A percentile compares a stretch with the other conserved stretches of the same genome.
These are phyloP conservation scores for Aurelia sp. DNA, from an alignment of 30 jellyfish, hydroid and myxozoan species.

Conservation along the genomic window DNA sequence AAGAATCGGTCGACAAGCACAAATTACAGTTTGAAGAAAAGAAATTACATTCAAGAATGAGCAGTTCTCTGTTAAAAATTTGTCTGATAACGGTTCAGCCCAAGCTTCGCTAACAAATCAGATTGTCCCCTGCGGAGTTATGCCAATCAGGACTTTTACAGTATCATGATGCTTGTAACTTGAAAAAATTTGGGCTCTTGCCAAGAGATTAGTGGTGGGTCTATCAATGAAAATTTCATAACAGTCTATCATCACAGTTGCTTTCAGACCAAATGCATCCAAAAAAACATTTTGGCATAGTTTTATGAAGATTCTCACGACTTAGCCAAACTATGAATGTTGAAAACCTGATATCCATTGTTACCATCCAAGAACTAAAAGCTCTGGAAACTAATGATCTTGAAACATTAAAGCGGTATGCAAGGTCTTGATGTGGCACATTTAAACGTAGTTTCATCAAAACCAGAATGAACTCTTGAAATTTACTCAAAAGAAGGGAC, in stretches of 20 bases:
- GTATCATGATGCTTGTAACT: constrained; percentile 47
- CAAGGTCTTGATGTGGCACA: constrained; percentile 52
- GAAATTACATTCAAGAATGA: too few relatives aligned
- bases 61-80: too few relatives aligned
- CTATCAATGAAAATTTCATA: too few relatives aligned
- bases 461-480: constrained; percentile 47
- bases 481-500: constrained; percentile 1
- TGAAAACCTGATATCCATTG: constrained; percentile 26
- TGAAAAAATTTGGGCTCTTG: constrained; percentile 62
- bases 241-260: constrained; percentile 56
- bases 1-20: too few relatives aligned
- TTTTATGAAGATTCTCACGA: constrained; percentile 13
- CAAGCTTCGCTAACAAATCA: too few relatives aligned
- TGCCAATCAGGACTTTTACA: constrained; percentile 49
- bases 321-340: constrained; percentile 27
- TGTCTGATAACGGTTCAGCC: too few relatives aligned
- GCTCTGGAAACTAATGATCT: constrained; percentile 28
- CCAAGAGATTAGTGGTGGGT: constrained; percentile 56
- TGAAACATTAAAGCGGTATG: constrained; percentile 50
- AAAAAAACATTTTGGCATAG: constrained; percentile 54
- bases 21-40: too few relatives aligned
- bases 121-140: too few relatives aligned
- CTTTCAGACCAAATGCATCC: constrained; percentile 19
- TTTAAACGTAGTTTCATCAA: constrained; percentile 31
- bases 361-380: too few relatives aligned